phyloP scores from a whole-genome alignment of 1,140 invertebrate genomes.

The Papilio glaucus region DNA sequence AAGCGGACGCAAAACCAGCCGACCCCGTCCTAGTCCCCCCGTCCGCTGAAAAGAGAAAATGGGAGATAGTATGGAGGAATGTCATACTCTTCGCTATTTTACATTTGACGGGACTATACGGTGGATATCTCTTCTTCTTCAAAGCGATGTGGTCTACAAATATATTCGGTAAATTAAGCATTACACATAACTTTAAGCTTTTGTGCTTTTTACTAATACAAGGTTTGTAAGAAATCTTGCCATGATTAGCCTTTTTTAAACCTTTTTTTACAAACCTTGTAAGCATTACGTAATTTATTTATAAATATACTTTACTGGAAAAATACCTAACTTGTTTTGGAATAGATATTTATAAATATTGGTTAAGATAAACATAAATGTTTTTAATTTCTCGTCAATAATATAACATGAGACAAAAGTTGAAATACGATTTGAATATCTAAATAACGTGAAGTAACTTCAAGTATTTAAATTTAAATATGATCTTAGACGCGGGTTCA shows the following conservation, averaged over 20 bases:
- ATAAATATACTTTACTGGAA: background rate
- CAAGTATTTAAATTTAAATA: background rate
- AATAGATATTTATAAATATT: too few relatives aligned
- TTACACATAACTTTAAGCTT: too few relatives aligned
- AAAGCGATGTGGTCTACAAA: slow-evolving; percentile 87
- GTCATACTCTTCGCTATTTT: slow-evolving; percentile 87
- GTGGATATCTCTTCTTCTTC: slow-evolving; percentile 84
- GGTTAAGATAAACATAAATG: background rate
- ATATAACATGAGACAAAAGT: background rate
- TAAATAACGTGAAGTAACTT: background rate
- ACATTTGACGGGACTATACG: slow-evolving; percentile 88
- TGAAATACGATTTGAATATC: background rate
- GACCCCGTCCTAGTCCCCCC: slow-evolving; percentile 12
- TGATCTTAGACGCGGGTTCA: background rate
- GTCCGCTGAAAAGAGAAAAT: slow-evolving; percentile 67
- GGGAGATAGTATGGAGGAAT: slow-evolving; percentile 90
- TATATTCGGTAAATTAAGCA: slow-evolving; percentile 85
- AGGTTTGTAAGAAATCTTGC: too few relatives aligned
- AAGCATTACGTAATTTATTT: slow-evolving; percentile 20
- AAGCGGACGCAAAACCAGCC: slow-evolving; percentile 19
- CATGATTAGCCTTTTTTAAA: too few relatives aligned
- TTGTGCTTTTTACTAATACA: too few relatives aligned
- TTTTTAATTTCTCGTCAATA: slow-evolving; percentile 10
- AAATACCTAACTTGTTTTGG: background rate
- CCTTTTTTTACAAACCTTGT: too few relatives aligned